Conservation (phyloP, 1,140 invertebrate species). For the Brachionus angularis region DNA sequence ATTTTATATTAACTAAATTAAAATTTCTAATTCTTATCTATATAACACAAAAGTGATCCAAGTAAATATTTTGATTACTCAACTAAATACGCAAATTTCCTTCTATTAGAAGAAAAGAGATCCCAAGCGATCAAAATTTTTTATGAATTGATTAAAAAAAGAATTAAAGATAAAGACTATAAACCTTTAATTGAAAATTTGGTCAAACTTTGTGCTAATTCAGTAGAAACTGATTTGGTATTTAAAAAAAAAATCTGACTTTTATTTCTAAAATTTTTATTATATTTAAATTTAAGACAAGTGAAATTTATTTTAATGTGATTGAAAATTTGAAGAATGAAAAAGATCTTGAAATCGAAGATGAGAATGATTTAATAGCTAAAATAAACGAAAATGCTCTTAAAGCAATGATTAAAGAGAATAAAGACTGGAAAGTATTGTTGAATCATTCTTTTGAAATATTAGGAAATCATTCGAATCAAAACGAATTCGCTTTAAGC, state of each 20-base stretch:
- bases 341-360: not conserved
- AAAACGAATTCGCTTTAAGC: conserved; percentile 11
- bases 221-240: not conserved
- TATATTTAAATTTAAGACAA: not conserved
- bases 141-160: conserved; percentile 16
- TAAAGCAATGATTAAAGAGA: conserved; percentile 21
- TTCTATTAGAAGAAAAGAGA: conserved; percentile 4
- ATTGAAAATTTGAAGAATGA: not conserved
- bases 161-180: conserved; percentile 6
- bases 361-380: conserved; percentile 5
- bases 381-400: conserved; percentile 30
- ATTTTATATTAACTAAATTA: not conserved
- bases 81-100: conserved; percentile 22
- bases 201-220: not conserved
- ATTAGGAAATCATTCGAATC: not conserved
- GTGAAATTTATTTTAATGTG: conserved; percentile 21
- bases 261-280: too few species aligned
- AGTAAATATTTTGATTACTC: conserved; percentile 33
- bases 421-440: conserved; percentile 6
- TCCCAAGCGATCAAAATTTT: conserved; percentile 5
- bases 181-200: not conserved
- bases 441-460: conserved; percentile 13
- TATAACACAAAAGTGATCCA: not conserved
- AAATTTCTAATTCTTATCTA: not conserved
- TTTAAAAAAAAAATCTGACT: not conserved